phyloP scores from a whole-genome alignment of 2,888 invertebrate species.

The Venusia cambrica region DNA sequence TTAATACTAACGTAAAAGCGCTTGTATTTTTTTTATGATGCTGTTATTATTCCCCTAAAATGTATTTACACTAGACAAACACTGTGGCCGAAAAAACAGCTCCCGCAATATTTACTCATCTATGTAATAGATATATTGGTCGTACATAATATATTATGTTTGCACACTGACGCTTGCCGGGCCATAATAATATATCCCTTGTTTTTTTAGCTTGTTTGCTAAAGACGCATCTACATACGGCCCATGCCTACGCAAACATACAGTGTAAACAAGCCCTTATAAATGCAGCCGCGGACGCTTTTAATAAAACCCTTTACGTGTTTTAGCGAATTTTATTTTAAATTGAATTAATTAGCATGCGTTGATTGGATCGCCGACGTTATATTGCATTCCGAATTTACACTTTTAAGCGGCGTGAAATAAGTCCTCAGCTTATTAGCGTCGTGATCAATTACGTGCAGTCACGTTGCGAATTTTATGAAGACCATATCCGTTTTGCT shows the following conservation, averaged over 20 bases:
- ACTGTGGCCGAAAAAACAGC: constrained; percentile 12
- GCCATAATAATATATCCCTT: constrained; percentile 65
- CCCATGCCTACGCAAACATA: constrained; percentile 69
- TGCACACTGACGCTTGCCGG: constrained; percentile 37
- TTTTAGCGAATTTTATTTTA: constrained; percentile 50
- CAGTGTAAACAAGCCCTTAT: constrained; percentile 73
- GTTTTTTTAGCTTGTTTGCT: constrained; percentile 78
- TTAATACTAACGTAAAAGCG: no score
- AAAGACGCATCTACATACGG: constrained; percentile 75
- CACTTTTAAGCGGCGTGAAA: constrained; percentile 15
- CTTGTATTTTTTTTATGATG: constrained; percentile 1
- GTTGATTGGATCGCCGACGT: constrained; percentile 23
- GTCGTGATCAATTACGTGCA: constrained; percentile 12
- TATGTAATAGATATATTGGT: constrained; percentile 25
- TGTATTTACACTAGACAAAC: constrained; percentile 13
- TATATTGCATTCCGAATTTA: constrained; percentile 14
- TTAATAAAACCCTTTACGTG: constrained; percentile 57
- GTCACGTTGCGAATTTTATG: constrained; percentile 1
- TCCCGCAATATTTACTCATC: constrained; percentile 21
- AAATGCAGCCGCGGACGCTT: constrained; percentile 54
- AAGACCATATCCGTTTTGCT: no score
- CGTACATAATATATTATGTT: constrained; percentile 32
- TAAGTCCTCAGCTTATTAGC: constrained; percentile 13
- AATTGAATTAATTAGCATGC: constrained; percentile 37
- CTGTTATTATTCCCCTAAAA: constrained; percentile 7